Evolutionary conservation across 2,797 vertebrate genomes (phyloP), one percentile per base, ranked within the genome.

Genomic region (Vipera latastei): DNA sequence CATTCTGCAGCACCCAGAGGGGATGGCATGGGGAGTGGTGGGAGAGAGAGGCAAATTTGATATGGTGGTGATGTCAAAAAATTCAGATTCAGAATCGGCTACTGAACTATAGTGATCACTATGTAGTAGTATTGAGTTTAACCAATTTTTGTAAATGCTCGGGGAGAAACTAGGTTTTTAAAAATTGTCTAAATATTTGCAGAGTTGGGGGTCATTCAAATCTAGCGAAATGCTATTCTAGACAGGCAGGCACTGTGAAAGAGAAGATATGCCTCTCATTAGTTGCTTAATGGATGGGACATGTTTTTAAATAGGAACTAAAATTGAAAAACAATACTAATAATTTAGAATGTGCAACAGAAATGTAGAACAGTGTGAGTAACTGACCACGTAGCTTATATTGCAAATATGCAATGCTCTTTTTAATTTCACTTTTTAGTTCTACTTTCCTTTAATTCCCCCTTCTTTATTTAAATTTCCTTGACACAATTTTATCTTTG

Each of bases 81-180:
- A 55, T 94, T 89, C 61, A 86, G 95, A 96, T 90, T 73, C 14
- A 93, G 63, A 95, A 92, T 0, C 93, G 59, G 93, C 91, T 88
- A 32, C 32, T 65, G 2, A 65, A 73, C 25, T 94, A 4, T 89
- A 65, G 86, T 90, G 3, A 91, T 59, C 69, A 93, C 61, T 56
- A 56, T 56, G 12, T 56, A 56, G 11, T 56, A 6, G 20, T 51
- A 11, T 25, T 57, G 92, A 93, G 93, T 56, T 44, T 44, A 78
- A 1, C 60, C 25, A 25, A 11, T 61, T 26, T 26, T 26, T 61
- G 22, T 61, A 61, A 61, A 7, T 26, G 7, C 25, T 61, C 2
- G 60, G 2, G 22, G 6, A 60, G 22, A 26, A 61, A 25, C 60
- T 61, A 26, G 25, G 60, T 61, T 61, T 61, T 61, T 9, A 61